Percentiles rank a stretch among this genome's conserved stretches.
phyloP scores from a whole-genome alignment of 35 echinoderm and acorn worm genomes.

The Apostichopus californicus region DNA sequence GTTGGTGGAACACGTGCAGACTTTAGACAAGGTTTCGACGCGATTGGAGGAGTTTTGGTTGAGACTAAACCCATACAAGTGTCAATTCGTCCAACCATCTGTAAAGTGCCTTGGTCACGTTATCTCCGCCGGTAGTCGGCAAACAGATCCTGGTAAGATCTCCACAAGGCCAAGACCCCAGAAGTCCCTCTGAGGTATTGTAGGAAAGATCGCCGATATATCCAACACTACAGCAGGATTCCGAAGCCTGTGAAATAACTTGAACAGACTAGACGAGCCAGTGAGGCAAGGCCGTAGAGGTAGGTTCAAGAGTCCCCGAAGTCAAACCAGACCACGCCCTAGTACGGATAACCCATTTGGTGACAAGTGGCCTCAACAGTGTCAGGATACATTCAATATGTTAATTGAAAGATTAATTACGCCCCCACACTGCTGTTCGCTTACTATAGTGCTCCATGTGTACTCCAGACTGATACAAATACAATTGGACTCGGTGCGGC shows the following conservation, averaged over 20 bases:
- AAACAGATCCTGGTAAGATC: slow-evolving; percentile 60
- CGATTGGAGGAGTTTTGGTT: slow-evolving; percentile 62
- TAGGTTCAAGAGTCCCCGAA: not conserved
- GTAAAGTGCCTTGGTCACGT: slow-evolving; percentile 86
- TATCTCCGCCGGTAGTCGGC: slow-evolving; percentile 56
- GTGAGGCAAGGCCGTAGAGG: not conserved
- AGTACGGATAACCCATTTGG: too few relatives aligned
- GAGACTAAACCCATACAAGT: slow-evolving; percentile 65
- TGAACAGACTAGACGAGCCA: not conserved
- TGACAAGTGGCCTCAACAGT: too few relatives aligned
- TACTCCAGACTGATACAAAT: not conserved
- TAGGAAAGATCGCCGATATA: not conserved
- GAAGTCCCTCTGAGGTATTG: not conserved
- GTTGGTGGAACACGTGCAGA: slow-evolving; percentile 16
- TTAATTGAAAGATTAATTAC: slow-evolving; percentile 24
- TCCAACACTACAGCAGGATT: not conserved
- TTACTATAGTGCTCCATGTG: slow-evolving; percentile 63
- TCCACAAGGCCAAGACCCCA: slow-evolving; percentile 54
- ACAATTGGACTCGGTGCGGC: too few relatives aligned
- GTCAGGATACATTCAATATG: slow-evolving; percentile 18
- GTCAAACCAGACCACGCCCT: too few relatives aligned
- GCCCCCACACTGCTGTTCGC: slow-evolving; percentile 33
- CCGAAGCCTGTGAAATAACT: not conserved
- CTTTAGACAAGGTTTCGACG: slow-evolving; percentile 12
- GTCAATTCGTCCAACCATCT: slow-evolving; percentile 30